A percentile compares a stretch with the other conserved stretches of the same genome.
These are phyloP conservation scores for Paramormyrops hopkinsi DNA, from an alignment of 2,797 vertebrate genomes.

Conservation along the genomic window DNA sequence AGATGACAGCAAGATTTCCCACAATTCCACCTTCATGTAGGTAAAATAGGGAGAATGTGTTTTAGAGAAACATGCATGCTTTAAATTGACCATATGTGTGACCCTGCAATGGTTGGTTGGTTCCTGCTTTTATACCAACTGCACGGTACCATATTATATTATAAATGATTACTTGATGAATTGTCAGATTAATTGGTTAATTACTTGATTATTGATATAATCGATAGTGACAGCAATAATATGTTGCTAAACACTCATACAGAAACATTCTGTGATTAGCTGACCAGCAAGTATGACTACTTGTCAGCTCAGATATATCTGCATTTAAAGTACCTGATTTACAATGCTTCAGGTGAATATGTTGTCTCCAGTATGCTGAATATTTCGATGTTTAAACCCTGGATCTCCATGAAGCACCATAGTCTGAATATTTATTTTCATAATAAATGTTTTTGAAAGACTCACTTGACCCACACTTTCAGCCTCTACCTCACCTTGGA, in stretches of 20 bases:
- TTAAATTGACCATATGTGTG: too few relatives aligned
- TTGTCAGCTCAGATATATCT: neutral
- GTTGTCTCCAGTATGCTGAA: neutral
- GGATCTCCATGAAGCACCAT: neutral
- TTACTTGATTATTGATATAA: neutral
- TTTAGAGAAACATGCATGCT: too few relatives aligned
- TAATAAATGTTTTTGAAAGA: neutral
- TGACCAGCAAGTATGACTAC: neutral
- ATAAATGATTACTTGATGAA: too few relatives aligned
- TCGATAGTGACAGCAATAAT: neutral
- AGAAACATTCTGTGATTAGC: neutral
- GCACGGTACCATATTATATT: too few relatives aligned
- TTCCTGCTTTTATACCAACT: too few relatives aligned
- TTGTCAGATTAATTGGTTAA: neutral
- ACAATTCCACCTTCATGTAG: neutral
- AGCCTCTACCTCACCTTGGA: neutral
- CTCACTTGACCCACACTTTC: conserved; percentile 26
- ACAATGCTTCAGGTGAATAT: neutral
- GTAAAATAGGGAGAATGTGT: neutral
- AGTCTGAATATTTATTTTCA: neutral
- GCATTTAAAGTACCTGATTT: neutral
- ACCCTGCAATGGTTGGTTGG: too few relatives aligned
- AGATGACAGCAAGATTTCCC: conserved; percentile 23
- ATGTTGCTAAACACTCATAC: neutral
- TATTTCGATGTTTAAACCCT: neutral